Percentiles rank a stretch among this genome's conserved stretches.
These are phyloP conservation scores for Clarias gariepinus DNA, from an alignment of 2,113 vertebrate species.

Conservation along the genomic window DNA sequence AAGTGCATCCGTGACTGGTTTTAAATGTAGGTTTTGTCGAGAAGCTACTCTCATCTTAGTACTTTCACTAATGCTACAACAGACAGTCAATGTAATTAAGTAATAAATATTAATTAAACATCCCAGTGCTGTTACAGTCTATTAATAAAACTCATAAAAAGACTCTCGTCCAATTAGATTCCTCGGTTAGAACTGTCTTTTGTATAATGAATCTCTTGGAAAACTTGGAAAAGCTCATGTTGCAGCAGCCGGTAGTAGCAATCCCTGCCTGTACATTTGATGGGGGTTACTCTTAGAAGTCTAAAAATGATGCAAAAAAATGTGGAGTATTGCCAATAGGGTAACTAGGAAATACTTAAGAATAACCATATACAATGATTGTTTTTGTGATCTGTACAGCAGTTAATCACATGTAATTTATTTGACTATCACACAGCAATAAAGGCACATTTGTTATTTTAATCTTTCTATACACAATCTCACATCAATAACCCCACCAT, in stretches of 20 bases:
- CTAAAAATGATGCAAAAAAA: neutral
- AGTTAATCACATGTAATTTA: neutral
- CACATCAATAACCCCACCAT: neutral
- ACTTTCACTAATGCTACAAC: too few relatives aligned
- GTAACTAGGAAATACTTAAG: neutral
- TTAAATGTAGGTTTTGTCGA: too few relatives aligned
- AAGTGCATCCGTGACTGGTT: too few relatives aligned
- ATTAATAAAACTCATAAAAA: too few relatives aligned
- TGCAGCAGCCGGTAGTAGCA: neutral
- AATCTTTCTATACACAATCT: neutral
- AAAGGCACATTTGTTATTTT: neutral
- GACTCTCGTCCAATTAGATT: too few relatives aligned
- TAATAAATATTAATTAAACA: too few relatives aligned
- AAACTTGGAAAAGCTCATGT: neutral
- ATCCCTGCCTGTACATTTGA: neutral
- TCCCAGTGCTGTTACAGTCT: too few relatives aligned
- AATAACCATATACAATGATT: neutral
- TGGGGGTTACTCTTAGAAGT: neutral
- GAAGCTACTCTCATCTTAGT: too few relatives aligned
- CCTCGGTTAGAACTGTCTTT: too few relatives aligned
- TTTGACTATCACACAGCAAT: neutral
- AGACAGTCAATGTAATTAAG: too few relatives aligned
- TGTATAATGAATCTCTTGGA: neutral
- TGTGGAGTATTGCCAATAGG: neutral
- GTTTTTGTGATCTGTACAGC: neutral